Evolutionary conservation across 2,888 invertebrate species (phyloP).

Genomic region (Pherbina coryleti): DNA sequence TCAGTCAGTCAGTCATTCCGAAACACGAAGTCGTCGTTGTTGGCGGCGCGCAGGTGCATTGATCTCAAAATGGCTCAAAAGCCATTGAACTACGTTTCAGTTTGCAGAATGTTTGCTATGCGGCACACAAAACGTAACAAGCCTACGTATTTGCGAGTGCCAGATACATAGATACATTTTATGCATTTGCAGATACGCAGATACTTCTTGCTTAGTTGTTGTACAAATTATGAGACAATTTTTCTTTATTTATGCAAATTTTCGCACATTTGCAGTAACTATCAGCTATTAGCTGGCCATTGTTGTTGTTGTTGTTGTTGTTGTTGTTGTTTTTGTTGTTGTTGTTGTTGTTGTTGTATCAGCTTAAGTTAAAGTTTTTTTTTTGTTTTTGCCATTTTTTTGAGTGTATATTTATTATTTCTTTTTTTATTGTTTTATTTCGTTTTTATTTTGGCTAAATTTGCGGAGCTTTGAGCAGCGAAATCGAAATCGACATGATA

Average conservation of each 20-base stretch:
- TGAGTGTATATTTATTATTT: not conserved
- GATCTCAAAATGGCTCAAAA: constrained; percentile 67
- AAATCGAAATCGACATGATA: constrained; percentile 21
- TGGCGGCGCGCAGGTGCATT: constrained; percentile 61
- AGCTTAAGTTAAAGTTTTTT: not conserved
- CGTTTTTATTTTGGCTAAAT: not conserved
- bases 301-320: not conserved
- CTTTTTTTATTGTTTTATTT: not conserved
- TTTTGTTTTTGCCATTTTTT: not conserved
- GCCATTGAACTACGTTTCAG: constrained; percentile 63
- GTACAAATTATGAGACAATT: constrained; percentile 30
- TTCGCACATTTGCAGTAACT: not conserved
- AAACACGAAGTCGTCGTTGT: constrained; percentile 24
- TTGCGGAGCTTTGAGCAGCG: not conserved
- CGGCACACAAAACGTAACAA: constrained; percentile 21
- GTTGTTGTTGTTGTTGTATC: too few species aligned
- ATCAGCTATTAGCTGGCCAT: not conserved
- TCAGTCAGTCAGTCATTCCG: constrained; percentile 35
- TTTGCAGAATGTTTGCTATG: constrained; percentile 38
- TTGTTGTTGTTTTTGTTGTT: too few species aligned
- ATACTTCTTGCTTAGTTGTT: constrained; percentile 19
- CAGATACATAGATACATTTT: not conserved
- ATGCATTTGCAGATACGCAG: constrained; percentile 16
- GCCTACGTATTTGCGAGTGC: not conserved
- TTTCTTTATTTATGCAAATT: constrained; percentile 24